These are phyloP conservation scores for Drosophila baimaii DNA, from an alignment of 1,140 invertebrate species.

Conservation along the genomic window DNA sequence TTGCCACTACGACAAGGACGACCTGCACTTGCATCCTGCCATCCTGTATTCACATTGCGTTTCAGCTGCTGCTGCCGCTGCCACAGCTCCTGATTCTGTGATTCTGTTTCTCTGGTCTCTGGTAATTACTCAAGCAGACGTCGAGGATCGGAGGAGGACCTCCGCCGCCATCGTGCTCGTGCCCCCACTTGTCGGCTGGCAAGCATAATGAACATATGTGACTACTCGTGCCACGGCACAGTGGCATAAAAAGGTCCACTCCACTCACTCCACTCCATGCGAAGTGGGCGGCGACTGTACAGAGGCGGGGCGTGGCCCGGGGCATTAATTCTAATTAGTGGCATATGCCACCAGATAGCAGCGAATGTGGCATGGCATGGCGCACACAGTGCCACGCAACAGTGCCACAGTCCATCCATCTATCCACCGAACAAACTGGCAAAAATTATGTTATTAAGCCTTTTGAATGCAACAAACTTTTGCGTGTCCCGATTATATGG, in stretches of 20 bases:
- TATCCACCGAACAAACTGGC: conserved; percentile 19
- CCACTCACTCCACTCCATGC: conserved; percentile 52
- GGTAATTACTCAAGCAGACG: conserved; percentile 79
- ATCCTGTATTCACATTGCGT: conserved; percentile 64
- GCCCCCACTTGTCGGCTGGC: conserved; percentile 65
- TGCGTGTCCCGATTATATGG: conserved; percentile 41
- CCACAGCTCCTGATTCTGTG: conserved; percentile 13
- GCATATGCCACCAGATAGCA: conserved; percentile 62
- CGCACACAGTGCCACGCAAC: conserved; percentile 6
- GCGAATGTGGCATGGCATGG: conserved; percentile 17
- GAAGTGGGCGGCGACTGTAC: conserved; percentile 15
- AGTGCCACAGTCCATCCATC: conserved; percentile 26
- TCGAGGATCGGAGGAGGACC: conserved; percentile 66
- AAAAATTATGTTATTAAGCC: conserved; percentile 77
- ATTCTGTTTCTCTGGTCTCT: conserved; percentile 61
- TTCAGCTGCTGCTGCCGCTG: conserved; percentile 14
- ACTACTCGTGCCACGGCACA: conserved; percentile 59
- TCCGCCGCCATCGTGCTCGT: conserved; percentile 1
- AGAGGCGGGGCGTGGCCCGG: conserved; percentile 11
- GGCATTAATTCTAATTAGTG: conserved; percentile 77
- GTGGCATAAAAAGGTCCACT: conserved; percentile 72
- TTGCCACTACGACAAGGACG: conserved; percentile 49
- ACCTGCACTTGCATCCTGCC: conserved; percentile 52
- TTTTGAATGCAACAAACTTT: conserved; percentile 67
- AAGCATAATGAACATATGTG: conserved; percentile 77